Evolutionary conservation across 92 coral and sea anemone genomes (phyloP), one percentile per base, ranked within the genome.

Genomic region (Anthopleura xanthogrammica): DNA sequence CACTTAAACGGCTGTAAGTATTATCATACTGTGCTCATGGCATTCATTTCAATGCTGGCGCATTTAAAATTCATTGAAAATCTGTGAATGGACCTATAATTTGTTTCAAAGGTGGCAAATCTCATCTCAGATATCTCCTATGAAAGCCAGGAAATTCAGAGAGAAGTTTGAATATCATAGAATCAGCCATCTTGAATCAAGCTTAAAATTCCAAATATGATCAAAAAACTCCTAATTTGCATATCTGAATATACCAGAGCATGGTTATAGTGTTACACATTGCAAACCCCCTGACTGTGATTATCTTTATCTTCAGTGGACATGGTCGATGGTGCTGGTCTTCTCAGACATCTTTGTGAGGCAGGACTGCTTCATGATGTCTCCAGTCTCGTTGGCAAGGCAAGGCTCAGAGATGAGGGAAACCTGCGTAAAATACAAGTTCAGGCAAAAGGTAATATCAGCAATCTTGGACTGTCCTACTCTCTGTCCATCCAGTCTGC

Each of bases 301-400:
- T 72, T 39, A 3, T 41, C 3, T 2, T 41, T n/a, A 41, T 29
- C 16, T 76, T 82, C 42, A 81, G 85, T 80, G 58, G 90, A 87
- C 75, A 39, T 71, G 8, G 82, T 86, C 46, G 91, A 87, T 57
- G 85, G 87, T 54, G 91, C 99, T 6, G 91, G 98, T 71, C 87
- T 97, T 48, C 85, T 97, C 19, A 92, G 85, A 77, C 98, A 97
- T 80, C 99, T 97, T 23, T 95, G 95, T 54, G 99, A 97, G 60
- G 99, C 99, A 65, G 99, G 99, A 1, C 81, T 97, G 20, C 85
- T 97, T 78, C 87, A 88, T 77, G 99, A 97, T 80, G 99, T 97
- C 23, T 90, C 98, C 13, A 95, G 98, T 80, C 90, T 97, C 56
- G 92, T 97, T 1, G 95, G 95, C 8, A 90, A 97, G 68, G 99